These are phyloP conservation scores for Aradophagus sp. DNA, from an alignment of 1,140 invertebrate genomes.

Conservation along the genomic window DNA sequence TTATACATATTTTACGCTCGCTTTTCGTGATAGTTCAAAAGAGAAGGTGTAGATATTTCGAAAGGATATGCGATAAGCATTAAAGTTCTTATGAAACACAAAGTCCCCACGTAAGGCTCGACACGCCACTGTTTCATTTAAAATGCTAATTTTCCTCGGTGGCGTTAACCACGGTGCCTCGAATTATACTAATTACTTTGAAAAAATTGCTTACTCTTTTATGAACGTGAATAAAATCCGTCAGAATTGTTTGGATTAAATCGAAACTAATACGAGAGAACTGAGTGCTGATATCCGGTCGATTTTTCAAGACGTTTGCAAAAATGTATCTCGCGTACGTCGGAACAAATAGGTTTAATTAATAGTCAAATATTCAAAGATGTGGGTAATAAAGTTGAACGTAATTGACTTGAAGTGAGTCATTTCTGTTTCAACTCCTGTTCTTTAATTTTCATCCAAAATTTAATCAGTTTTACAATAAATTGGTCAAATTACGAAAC, in stretches of 20 bases:
- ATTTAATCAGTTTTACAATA: no score
- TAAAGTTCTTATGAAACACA: conserved; percentile 73
- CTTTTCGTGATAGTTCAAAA: conserved; percentile 58
- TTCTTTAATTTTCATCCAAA: no score
- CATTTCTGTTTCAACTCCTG: no score
- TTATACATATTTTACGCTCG: conserved; percentile 54
- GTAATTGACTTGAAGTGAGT: no score
- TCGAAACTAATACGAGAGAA: conserved; percentile 6
- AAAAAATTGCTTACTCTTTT: conserved; percentile 60
- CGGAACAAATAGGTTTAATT: no score
- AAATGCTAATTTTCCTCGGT: conserved; percentile 74
- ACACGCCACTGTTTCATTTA: conserved; percentile 75
- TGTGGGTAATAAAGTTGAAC: no score
- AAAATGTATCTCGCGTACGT: no score
- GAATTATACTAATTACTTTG: conserved; percentile 73
- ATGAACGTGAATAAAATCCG: conserved; percentile 43
- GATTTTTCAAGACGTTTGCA: neutral
- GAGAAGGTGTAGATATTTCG: conserved; percentile 63
- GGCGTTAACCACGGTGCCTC: conserved; percentile 71
- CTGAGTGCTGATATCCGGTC: neutral
- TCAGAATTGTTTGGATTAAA: conserved; percentile 18
- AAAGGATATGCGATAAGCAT: conserved; percentile 71
- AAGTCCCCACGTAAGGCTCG: conserved; percentile 63
- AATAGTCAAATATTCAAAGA: no score
- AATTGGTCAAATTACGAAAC: no score